A percentile compares a stretch with the other conserved stretches of the same genome.
Conservation (phyloP, 37 sponge, comb jelly and placozoan species). For the Geodia barretti region DNA sequence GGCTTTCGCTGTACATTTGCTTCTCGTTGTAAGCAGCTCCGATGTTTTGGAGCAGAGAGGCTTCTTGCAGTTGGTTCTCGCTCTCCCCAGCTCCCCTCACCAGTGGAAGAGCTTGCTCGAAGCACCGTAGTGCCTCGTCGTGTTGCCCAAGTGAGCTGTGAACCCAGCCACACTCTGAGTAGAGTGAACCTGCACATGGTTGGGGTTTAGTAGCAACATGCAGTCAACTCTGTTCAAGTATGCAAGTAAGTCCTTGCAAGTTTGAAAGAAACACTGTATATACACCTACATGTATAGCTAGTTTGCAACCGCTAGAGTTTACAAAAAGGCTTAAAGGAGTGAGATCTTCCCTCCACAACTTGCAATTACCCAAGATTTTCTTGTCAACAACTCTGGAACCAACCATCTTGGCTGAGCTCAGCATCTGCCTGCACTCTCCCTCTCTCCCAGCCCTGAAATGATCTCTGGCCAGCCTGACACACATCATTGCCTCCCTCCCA, state of each 20-base stretch:
- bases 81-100: slow-evolving; percentile 7
- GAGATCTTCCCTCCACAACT: neutral
- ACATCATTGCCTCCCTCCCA: slow-evolving; percentile 40
- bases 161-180: slow-evolving; percentile 59
- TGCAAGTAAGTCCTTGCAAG: too few species aligned
- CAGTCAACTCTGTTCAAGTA: too few species aligned
- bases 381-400: slow-evolving; percentile 28
- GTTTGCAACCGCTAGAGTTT: too few species aligned
- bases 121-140: slow-evolving; percentile 56
- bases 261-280: neutral
- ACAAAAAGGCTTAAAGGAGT: too few species aligned
- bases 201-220: too few species aligned
- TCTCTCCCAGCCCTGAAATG: slow-evolving; percentile 30
- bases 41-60: slow-evolving; percentile 80
- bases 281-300: neutral
- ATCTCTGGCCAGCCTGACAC: slow-evolving; percentile 47
- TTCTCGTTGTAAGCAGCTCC: slow-evolving; percentile 82
- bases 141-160: slow-evolving; percentile 40
- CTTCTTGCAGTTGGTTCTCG: slow-evolving; percentile 35
- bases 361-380: slow-evolving; percentile 42
- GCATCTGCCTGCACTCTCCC: slow-evolving; percentile 54
- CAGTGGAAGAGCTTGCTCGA: slow-evolving; percentile 70
- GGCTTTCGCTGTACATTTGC: slow-evolving; percentile 44
- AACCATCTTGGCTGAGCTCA: slow-evolving; percentile 52
- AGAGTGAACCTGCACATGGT: slow-evolving; percentile 60